Evolutionary conservation across 2,888 invertebrate species (phyloP).

Genomic region (Parascotia fuliginaria): DNA sequence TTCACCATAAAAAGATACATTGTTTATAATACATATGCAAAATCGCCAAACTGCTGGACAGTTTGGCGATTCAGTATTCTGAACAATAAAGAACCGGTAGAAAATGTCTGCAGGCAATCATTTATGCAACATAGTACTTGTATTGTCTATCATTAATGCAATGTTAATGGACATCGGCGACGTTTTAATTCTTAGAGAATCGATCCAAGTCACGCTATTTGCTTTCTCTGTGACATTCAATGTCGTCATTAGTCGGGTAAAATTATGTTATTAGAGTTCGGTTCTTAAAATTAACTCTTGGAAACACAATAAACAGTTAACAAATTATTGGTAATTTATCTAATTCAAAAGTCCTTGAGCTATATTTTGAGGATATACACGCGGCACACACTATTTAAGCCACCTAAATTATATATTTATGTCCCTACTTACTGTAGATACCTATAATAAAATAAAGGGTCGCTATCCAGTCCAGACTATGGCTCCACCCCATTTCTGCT

Average conservation of each 20-base stretch:
- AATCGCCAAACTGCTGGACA: not conserved
- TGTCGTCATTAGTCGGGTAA: not conserved
- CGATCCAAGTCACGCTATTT: constrained; percentile 51
- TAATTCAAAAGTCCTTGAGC: no score
- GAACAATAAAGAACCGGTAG: constrained; percentile 17
- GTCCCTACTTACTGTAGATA: no score
- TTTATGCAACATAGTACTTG: constrained; percentile 17
- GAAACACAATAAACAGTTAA: not conserved
- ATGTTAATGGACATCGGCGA: constrained; percentile 48
- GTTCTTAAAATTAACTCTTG: not conserved
- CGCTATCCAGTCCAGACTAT: no score
- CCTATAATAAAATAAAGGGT: no score
- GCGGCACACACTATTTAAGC: no score
- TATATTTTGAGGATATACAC: no score
- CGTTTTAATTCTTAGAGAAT: constrained; percentile 49
- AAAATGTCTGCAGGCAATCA: constrained; percentile 37
- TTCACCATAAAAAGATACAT: no score
- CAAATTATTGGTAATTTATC: no score
- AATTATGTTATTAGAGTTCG: not conserved
- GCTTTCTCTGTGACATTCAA: constrained; percentile 40
- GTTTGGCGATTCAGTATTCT: not conserved
- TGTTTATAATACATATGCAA: no score
- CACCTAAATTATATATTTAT: no score
- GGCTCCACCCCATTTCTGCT: no score
- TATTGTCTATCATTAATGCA: constrained; percentile 44